These are phyloP conservation scores for Drosophila percnosoma DNA, from an alignment of 2,888 invertebrate species.

Conservation along the genomic window DNA sequence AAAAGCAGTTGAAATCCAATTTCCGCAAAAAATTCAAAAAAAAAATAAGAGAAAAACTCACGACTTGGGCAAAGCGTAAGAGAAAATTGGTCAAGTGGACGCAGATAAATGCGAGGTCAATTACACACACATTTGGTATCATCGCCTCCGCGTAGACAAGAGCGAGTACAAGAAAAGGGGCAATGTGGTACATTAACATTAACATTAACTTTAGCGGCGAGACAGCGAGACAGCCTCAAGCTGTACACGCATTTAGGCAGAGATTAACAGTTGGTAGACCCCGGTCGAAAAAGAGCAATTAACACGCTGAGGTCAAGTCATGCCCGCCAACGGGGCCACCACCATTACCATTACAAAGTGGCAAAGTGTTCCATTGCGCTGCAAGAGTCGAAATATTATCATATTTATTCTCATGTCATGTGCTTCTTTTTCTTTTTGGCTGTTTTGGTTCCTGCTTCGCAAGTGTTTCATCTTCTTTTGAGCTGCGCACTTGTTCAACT, in stretches of 20 bases:
- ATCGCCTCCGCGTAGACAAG: conserved; percentile 31
- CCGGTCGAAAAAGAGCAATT: conserved; percentile 62
- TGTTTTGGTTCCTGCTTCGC: conserved; percentile 59
- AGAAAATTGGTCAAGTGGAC: conserved; percentile 46
- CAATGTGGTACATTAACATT: conserved; percentile 9
- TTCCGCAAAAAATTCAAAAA: conserved; percentile 26
- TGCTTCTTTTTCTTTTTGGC: conserved; percentile 1
- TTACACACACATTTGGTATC: conserved; percentile 61
- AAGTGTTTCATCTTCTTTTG: conserved; percentile 33
- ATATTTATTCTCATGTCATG: conserved; percentile 50
- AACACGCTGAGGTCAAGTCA: conserved; percentile 69
- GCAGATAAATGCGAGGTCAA: conserved; percentile 62
- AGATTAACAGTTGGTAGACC: conserved; percentile 57
- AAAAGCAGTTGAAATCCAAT: conserved; percentile 37
- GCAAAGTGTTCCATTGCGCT: conserved; percentile 30
- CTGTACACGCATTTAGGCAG: conserved; percentile 54
- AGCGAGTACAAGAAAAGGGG: conserved; percentile 41
- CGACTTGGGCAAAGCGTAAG: conserved; percentile 7
- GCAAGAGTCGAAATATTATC: conserved; percentile 45
- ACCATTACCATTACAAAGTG: conserved; percentile 49
- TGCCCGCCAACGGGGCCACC: conserved; percentile 55
- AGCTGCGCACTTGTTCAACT: conserved; percentile 41
- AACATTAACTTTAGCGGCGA: conserved; percentile 48
- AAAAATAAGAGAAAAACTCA: conserved; percentile 21
- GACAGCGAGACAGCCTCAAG: conserved; percentile 25